Evolutionary conservation across 2,888 invertebrate genomes (phyloP).

Genomic region (Lingula anatina): DNA sequence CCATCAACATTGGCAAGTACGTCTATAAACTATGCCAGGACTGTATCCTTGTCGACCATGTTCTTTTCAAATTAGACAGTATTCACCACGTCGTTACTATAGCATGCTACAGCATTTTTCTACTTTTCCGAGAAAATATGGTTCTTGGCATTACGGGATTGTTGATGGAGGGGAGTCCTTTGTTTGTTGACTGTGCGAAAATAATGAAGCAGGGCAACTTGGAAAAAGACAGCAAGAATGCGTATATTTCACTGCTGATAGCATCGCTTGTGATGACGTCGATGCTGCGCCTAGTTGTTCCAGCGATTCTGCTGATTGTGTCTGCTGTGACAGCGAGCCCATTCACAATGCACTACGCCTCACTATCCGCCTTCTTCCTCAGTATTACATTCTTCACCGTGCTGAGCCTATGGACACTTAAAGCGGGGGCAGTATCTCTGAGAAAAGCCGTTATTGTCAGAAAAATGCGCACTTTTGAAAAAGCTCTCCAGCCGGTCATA

Average conservation of each 20-base stretch:
- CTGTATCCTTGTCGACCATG: slow-evolving; percentile 8
- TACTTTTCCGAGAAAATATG: slow-evolving; percentile 20
- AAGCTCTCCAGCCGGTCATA: too few relatives aligned
- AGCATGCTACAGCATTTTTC: slow-evolving; percentile 17
- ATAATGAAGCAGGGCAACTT: slow-evolving; percentile 15
- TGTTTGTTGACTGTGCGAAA: slow-evolving; percentile 15
- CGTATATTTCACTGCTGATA: slow-evolving; percentile 15
- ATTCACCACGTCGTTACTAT: slow-evolving; percentile 23
- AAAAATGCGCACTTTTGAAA: too few relatives aligned
- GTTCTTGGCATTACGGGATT: slow-evolving; percentile 20
- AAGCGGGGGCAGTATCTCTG: too few relatives aligned
- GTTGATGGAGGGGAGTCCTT: slow-evolving; percentile 19
- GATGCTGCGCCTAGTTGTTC: slow-evolving; percentile 19
- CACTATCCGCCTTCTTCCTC: slow-evolving; percentile 23
- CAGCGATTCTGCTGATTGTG: slow-evolving; percentile 20
- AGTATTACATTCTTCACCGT: slow-evolving; percentile 27
- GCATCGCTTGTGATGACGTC: slow-evolving; percentile 16
- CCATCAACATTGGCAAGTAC: slow-evolving; percentile 22
- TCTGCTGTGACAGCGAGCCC: slow-evolving; percentile 22
- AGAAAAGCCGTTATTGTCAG: too few relatives aligned
- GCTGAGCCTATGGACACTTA: slow-evolving; percentile 26
- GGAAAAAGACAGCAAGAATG: slow-evolving; percentile 9
- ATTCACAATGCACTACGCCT: slow-evolving; percentile 20
- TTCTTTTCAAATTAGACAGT: slow-evolving; percentile 14
- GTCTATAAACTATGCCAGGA: slow-evolving; percentile 16